Percentiles rank a stretch among this genome's conserved stretches.
These are phyloP conservation scores for Moxostoma hubbsi DNA, from an alignment of 2,797 vertebrate genomes.

Conservation along the genomic window DNA sequence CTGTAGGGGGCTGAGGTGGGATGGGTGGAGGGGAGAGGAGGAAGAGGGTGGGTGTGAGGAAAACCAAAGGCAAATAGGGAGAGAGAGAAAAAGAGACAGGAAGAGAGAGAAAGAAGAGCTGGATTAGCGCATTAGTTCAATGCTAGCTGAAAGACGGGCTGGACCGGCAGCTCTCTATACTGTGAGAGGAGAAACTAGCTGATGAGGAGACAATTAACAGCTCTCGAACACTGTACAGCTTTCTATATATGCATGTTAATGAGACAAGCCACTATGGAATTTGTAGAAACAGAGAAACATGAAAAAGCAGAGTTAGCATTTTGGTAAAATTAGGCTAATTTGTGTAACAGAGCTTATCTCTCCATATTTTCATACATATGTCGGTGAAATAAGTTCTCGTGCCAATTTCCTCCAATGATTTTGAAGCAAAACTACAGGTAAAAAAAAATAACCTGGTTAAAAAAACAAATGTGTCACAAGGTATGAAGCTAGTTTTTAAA, in stretches of 20 bases:
- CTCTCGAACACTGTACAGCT: slow-evolving; percentile 37
- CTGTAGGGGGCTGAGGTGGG: slow-evolving; percentile 83
- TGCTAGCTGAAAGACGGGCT: slow-evolving; percentile 30
- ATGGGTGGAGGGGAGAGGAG: background rate
- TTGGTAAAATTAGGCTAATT: slow-evolving; percentile 15
- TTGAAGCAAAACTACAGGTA: no score
- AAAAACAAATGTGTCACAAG: no score
- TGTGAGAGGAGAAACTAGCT: slow-evolving; percentile 25
- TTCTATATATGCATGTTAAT: slow-evolving; percentile 52
- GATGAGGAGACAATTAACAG: slow-evolving; percentile 32
- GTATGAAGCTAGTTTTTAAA: no score
- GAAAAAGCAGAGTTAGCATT: slow-evolving; percentile 27
- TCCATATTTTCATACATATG: slow-evolving; percentile 23
- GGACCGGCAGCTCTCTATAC: slow-evolving; percentile 38
- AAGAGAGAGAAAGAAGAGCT: slow-evolving; percentile 30
- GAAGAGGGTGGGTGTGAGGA: background rate
- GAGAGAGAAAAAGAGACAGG: slow-evolving; percentile 2
- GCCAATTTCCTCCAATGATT: no score
- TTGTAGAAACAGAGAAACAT: slow-evolving; percentile 23
- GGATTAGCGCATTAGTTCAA: slow-evolving; percentile 56
- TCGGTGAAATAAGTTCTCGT: background rate
- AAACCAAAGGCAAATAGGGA: slow-evolving; percentile 21
- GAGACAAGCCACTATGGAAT: slow-evolving; percentile 31
- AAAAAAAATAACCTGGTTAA: no score
- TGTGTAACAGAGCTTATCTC: background rate